Conservation (phyloP, 2,113 vertebrate species). For the human (Homo sapiens) region GRCh38 chr9:122304001-122304500, state of each 20-base stretch:
- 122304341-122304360: background rate
- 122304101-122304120: background rate
- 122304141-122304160: constrained; percentile 20
- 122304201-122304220: background rate
- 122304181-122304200: constrained; percentile 29
- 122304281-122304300: constrained; percentile 35
- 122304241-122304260: background rate
- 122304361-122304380: background rate
- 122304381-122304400: background rate
- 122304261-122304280: constrained; percentile 44
- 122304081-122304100: no score
- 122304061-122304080: no score
- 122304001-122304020: background rate
- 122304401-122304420: background rate
- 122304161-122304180: background rate
- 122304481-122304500: fast-evolving
- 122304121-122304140: constrained; percentile 53
- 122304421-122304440: background rate
- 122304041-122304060: background rate
- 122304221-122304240: background rate
- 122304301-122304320: constrained; percentile 45
- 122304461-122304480: background rate
- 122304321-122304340: background rate
- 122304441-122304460: background rate
- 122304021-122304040: constrained; percentile 26